Evolutionary conservation across 2,113 vertebrate genomes (phyloP).

Genomic region (Pedionomus torquatus): DNA sequence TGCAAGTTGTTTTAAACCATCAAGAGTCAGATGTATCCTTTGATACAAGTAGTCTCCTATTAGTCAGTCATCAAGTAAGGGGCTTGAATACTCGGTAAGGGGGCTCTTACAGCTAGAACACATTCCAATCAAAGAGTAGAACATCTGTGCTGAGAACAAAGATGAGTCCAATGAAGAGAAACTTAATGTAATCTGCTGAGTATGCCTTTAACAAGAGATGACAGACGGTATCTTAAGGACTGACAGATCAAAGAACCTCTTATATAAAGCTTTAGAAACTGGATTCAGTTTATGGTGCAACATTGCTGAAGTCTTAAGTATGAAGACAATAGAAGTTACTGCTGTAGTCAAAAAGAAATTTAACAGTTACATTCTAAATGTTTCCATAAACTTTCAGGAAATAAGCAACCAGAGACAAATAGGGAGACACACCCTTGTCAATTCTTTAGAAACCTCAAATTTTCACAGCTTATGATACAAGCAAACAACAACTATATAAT

Average conservation of each 20-base stretch:
- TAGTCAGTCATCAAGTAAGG: not conserved
- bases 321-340: not conserved
- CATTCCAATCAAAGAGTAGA: not conserved
- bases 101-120: not conserved
- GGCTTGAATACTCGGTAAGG: not conserved
- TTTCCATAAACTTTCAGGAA: not conserved
- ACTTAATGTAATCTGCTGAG: not conserved
- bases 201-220: not conserved
- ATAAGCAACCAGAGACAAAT: not conserved
- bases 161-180: not conserved
- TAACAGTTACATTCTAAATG: not conserved
- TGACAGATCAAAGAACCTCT: not conserved
- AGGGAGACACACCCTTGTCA: not conserved
- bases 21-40: not conserved
- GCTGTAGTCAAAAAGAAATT: not conserved
- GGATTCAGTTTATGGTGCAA: not conserved
- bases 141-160: not conserved
- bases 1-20: not conserved
- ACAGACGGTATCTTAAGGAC: not conserved
- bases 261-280: not conserved
- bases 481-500: not conserved
- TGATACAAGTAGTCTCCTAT: not conserved
- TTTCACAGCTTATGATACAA: not conserved
- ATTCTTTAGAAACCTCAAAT: not conserved
- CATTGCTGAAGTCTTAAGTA: not conserved